Evolutionary conservation across 2,113 vertebrate genomes (phyloP).

Genomic region (Marcusenius ussheri): DNA sequence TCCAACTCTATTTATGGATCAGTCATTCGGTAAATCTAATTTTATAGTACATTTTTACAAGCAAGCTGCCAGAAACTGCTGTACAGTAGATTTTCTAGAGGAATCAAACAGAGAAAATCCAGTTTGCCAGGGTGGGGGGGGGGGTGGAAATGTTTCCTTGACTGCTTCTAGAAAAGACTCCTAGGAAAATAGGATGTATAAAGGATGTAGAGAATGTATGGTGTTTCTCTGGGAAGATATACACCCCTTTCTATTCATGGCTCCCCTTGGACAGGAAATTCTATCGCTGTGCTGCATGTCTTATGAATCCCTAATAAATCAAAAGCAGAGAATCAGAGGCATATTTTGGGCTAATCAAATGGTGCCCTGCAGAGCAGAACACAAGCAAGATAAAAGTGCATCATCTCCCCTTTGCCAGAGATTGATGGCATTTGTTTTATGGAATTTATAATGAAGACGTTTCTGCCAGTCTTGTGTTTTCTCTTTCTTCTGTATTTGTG

Average conservation of each 20-base stretch:
- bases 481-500: not conserved
- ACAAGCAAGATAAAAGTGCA: slow-evolving; percentile 12
- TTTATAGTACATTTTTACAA: slow-evolving; percentile 2
- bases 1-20: not conserved
- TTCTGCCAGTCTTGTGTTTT: not conserved
- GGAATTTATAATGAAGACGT: slow-evolving; percentile 4
- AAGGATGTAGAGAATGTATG: not conserved
- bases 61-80: not conserved
- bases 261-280: not conserved
- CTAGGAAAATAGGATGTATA: not conserved
- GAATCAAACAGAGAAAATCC: not conserved
- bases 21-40: not conserved
- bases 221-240: not conserved
- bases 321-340: slow-evolving; percentile 14
- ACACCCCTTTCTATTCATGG: not conserved
- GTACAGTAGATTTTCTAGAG: slow-evolving; percentile 2
- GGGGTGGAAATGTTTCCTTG: not conserved
- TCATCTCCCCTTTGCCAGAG: slow-evolving; percentile 2
- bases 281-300: not conserved
- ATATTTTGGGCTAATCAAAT: slow-evolving; percentile 17
- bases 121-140: not conserved
- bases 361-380: slow-evolving; percentile 18
- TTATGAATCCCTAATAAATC: slow-evolving; percentile 18
- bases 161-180: not conserved
- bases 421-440: slow-evolving; percentile 16